Base-by-base conservation (phyloP, 2,888 invertebrate genomes). In the Megastigmus dorsalis region DNA sequence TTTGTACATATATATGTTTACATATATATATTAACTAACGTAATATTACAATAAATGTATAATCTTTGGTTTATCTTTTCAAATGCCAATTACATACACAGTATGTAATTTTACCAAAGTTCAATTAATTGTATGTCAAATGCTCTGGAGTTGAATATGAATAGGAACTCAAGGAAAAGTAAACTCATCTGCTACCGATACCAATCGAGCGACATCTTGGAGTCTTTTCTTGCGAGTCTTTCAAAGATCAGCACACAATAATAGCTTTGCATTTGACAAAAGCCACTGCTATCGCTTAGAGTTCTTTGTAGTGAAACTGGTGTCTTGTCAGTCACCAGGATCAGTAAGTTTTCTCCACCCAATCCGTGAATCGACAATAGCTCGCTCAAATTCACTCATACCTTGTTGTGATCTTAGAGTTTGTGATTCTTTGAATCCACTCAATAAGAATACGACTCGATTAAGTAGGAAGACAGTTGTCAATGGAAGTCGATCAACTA, bases 301-400 rank as follows among this genome's bases (percentile, higher is more conserved):
- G 71, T 82, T 80, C 48, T 79, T 79, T 75, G 77, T 78, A 66
- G 77, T 73, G 55, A 70, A 36, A 68, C 78, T 80, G 77, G 78
- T 84, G 82, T 84, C 83, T 85, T 90, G 91, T 91, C 91, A 91
- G 91, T 91, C 91, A 81, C 91, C 91, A 81, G 91, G 91, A 84
- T 91, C 91, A 82, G 89, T 87, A 74, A 89, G 88, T 79, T 88
- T 88, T 81, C 88, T 85, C 89, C 89, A 89, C 71, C 87, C 89
- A 80, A 88, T 85, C 81, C 85, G 82, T 78, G 87, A 86, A 81
- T 86, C 86, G 70, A 80, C 84, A 10, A 84, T 83, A 7, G 84
- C 83, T 65, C 84, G 83, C 82, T 84, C 86, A 82, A 82, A 83
- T 78, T 84, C 80, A 82, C 84, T 86, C 88, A 88, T 88, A 57